Conservation (phyloP, 2,113 vertebrate species). For the Ardeotis arabs region DNA sequence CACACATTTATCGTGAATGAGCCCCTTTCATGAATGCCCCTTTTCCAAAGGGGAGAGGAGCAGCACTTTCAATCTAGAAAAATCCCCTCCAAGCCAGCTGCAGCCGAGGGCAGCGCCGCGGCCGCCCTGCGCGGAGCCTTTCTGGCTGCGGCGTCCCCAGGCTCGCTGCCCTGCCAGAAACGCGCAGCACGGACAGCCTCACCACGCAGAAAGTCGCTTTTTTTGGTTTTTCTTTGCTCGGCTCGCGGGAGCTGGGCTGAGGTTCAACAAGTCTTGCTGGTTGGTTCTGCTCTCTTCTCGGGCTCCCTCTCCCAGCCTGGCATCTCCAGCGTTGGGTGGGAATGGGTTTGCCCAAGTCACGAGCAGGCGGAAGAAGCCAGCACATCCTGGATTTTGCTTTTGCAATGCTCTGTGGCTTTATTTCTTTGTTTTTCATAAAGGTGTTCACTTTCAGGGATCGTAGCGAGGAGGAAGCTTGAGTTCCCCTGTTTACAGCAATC, state of each 20-base stretch:
- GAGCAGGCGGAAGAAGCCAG: neutral
- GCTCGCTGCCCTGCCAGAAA: neutral
- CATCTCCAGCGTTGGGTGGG: rapidly evolving
- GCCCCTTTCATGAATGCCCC: neutral
- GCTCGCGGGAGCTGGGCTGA: neutral
- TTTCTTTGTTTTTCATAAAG: neutral
- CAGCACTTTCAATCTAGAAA: neutral
- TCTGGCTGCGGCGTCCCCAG: neutral
- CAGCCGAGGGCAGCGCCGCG: neutral
- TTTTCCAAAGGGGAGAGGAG: neutral
- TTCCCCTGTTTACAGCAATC: too few species aligned
- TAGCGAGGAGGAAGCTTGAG: rapidly evolving
- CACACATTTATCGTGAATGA: neutral
- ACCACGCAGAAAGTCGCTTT: neutral
- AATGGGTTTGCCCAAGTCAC: neutral
- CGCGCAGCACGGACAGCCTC: rapidly evolving
- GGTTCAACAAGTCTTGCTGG: neutral
- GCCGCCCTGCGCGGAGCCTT: rapidly evolving
- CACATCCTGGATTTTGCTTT: neutral
- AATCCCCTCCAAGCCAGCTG: neutral
- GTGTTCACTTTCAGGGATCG: rapidly evolving
- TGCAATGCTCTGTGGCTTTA: neutral
- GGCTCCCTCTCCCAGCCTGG: neutral
- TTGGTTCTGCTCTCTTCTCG: neutral
- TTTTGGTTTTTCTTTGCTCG: neutral